Base-by-base conservation (phyloP, 2,797 vertebrate species). In the Esox lucius region DNA sequence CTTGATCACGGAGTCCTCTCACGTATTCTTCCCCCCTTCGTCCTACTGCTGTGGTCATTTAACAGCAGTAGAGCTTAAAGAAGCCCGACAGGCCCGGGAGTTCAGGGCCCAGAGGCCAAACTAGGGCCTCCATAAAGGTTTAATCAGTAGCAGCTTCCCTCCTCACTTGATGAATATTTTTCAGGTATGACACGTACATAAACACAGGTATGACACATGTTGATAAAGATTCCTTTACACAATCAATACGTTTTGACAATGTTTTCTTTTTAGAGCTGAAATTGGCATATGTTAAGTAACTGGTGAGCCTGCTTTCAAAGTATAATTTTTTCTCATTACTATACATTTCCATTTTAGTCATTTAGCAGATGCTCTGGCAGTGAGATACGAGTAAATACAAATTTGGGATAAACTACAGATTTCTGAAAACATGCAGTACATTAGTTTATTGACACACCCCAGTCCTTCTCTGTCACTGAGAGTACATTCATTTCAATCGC, bases 1-100 rank as follows among this genome's bases (percentile, higher is more conserved):
- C 46, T 16, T 48, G 42, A 22, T 51, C 26, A 70, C 94, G 95
- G 95, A 96, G 95, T 94, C 94, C 89, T 95, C 92, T 94, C 95
- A 95, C 94, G 94, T 95, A 94, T 94, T 85, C 89, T 91, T 90
- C 92, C 93, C 89, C 90, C 75, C 75, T 81, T 84, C 85, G 88
- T 94, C 90, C 91, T 80, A 80, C 84, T 81, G 85, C 88, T 61
- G 56, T 61, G 56, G 56, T 61, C 56, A 61, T 61, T 61, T 61
- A 24, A 61, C 56, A 90, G 91, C 89, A 87, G 84, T 92, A 91
- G 91, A 92, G 90, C 35, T 65, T 64, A 51, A 69, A 35, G 28
- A 49, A 75, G 90, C 91, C 91, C 91, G 92, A 89, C 84, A 85
- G 89, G 87, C 90, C 87, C 89, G 91, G 91, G 56, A 12, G 22